Evolutionary conservation across 2,797 vertebrate genomes (phyloP), one percentile per base, ranked within the genome.

Genomic region (Enteromius viviparus): DNA sequence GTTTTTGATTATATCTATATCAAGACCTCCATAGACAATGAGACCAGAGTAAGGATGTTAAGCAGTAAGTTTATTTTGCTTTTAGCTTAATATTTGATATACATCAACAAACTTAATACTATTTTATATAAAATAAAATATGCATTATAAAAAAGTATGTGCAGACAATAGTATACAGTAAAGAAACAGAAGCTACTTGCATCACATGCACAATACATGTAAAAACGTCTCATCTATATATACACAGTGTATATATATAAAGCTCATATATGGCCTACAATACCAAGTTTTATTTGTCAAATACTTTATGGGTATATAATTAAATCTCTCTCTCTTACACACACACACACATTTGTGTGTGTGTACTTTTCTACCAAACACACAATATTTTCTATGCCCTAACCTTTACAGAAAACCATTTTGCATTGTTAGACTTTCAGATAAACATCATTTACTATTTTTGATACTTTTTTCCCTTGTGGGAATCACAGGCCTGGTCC

Each of bases 221-320:
- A 77, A 77, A 77, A 77, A 34, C 23, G 12, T 79, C 2, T 37
- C 37, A 37, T 37, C 1, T 37, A 37, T 37, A 37, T 37, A 37
- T 37, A 37, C 32, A 32, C 2, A 3, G 3, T 32, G 3, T 32
- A 32, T 32, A 32, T 32, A 32, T 32, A 7, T 7, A 37, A 37
- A 65, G 23, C 23, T 49, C 9, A 74, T 47, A 62, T 29, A 45
- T 49, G 34, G 60, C 76, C 45, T 51, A 49, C 40, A 72, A 34
- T 40, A 42, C 14, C 14, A 80, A 26, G 21, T 37, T 80, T 12
- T 49, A 32, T 65, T 75, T 65, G 37, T 65, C 29, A 65, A 81
- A 82, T 65, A 74, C 80, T 65, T 80, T 14, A 53, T 19, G 42
- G 45, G 15, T 29, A 72, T 49, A 72, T 51, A 17, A 72, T 70